Conservation (phyloP, 2,888 invertebrate species). For the Cephalotes varians region DNA sequence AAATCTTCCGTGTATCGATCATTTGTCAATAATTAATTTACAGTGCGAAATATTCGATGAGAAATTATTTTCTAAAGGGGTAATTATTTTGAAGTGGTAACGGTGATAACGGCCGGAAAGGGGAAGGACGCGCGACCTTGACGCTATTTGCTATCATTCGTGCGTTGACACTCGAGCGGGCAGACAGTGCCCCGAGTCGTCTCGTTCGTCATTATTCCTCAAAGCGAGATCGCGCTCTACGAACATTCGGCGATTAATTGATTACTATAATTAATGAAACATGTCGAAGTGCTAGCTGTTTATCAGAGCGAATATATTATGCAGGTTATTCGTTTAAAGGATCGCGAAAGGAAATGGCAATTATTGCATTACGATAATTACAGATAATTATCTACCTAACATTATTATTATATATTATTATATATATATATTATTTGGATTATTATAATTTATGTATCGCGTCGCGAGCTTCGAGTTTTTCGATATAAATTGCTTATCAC, state of each 20-base stretch:
- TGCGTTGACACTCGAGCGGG: neutral
- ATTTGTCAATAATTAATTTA: neutral
- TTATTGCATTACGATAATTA: neutral
- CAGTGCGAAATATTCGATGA: neutral
- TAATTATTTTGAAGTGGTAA: neutral
- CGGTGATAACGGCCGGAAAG: too few relatives aligned
- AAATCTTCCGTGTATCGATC: neutral
- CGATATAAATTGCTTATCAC: neutral
- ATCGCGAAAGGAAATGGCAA: neutral
- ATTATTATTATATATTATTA: too few relatives aligned
- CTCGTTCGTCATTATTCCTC: neutral
- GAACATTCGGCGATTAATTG: constrained; percentile 14
- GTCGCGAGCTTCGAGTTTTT: neutral
- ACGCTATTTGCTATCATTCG: neutral
- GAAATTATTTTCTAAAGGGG: neutral
- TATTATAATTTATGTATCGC: too few relatives aligned
- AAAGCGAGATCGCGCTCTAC: neutral
- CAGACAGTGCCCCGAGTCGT: neutral
- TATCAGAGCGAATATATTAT: neutral
- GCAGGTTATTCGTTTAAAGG: neutral
- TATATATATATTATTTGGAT: neutral
- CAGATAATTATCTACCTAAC: neutral
- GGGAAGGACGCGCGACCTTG: neutral
- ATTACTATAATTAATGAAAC: neutral
- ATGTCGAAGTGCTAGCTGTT: neutral